Percentiles rank a stretch among this genome's conserved stretches.
Evolutionary conservation across 2,888 invertebrate genomes (phyloP).

Genomic region (Rhagonycha lutea): DNA sequence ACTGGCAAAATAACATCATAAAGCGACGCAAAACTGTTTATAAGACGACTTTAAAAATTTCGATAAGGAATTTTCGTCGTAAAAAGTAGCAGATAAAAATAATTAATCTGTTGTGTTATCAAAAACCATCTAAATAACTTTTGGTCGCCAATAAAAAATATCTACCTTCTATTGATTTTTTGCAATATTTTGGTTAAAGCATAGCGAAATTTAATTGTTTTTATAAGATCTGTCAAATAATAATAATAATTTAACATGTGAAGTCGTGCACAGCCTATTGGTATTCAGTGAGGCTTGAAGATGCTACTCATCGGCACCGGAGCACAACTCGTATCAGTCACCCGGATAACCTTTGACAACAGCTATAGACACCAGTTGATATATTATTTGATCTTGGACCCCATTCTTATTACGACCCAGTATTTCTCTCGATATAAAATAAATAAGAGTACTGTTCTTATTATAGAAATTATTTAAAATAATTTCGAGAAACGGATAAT

Average conservation of each 20-base stretch:
- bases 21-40: background rate
- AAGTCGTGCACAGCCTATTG: conserved; percentile 36
- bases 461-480: background rate
- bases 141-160: background rate
- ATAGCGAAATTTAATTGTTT: background rate
- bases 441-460: background rate
- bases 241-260: conserved; percentile 7
- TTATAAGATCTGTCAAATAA: conserved; percentile 14
- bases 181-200: background rate
- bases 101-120: background rate
- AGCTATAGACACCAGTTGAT: conserved; percentile 19
- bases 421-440: background rate
- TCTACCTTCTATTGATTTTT: background rate
- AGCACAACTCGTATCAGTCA: conserved; percentile 28
- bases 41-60: background rate
- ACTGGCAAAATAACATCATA: background rate
- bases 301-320: conserved; percentile 30
- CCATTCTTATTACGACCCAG: conserved; percentile 15
- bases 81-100: background rate
- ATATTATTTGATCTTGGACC: conserved; percentile 25
- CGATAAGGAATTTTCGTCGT: background rate
- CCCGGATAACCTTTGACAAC: conserved; percentile 32
- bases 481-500: background rate
- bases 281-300: conserved; percentile 39
- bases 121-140: background rate